Evolutionary conservation across 2,888 invertebrate genomes (phyloP), one percentile per base, ranked within the genome.

Genomic region (Drosophila monieri): DNA sequence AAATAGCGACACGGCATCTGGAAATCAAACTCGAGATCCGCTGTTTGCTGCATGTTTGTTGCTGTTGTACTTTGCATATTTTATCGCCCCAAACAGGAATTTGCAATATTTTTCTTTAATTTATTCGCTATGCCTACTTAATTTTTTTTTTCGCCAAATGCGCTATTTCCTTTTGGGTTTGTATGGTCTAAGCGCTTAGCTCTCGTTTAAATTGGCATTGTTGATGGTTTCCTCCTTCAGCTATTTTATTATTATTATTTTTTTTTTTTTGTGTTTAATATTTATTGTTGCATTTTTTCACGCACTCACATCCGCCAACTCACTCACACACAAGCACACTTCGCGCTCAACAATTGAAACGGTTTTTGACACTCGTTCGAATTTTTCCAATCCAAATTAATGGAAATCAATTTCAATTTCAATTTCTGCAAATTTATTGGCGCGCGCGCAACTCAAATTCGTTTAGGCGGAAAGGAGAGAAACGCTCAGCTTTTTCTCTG

Each of bases 1-100:
- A 93, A 93, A 76, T 91, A 92, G 69, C 92, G 92, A 37, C 91
- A 92, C 53, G 92, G 89, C 77, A 90, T 73, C 73, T 85, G 90
- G 72, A 91, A 91, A 85, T 91, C 91, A 74, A 91, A 91, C 60
- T 91, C 91, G 10, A 90, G 88, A 64, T 90, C 81, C 51, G 88
- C 74, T 18, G 73, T 43, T 58, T 62, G 51, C 30, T 56, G 48
- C 61, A 71, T 41, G 14, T 61, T 49, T 35, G 35, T 23, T 57
- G 35, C 12, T 35, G 65, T 59, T 18, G 32, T 32, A n/a, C 70
- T 81, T 57, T 72, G 47, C 54, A 62, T 72, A 30, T 53, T 53
- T 64, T 39, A 58, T 66, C 49, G 21, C 35, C 25, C 2, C 5
- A 14, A 44, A 10, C 18, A 9, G n/a, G 21, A 35, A 8, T 23